Evolutionary conservation across 2,888 invertebrate species (phyloP), one percentile per base, ranked within the genome.

Genomic region (Smittia sp.): DNA sequence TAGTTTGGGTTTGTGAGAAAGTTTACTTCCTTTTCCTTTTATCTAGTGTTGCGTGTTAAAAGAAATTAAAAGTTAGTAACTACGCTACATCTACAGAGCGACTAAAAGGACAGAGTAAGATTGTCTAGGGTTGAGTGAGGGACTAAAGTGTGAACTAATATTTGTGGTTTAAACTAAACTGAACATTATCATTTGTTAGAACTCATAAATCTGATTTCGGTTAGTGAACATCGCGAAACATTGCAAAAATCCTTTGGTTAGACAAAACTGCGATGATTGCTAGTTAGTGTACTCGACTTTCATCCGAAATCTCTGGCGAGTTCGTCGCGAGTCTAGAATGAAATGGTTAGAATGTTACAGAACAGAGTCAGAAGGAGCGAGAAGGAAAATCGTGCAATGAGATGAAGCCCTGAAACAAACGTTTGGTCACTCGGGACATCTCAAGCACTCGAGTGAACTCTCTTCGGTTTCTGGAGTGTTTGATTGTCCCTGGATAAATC

Each of bases 1-100:
- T 27, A 32, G 15, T 9, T 27, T 62, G 20, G 6, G 32, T 24
- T 27, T 67, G 39, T 65, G 63, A 3, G 11, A 67, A 18, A 67
- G 68, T 69, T 69, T 69, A 69, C 25, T 69, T 69, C 39, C 68
- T 46, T 69, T 69, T 69, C 25, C 52, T 69, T 22, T 67, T 67
- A 13, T 67, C 67, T 67, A 69, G n/a, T 24, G 25, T 24, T 46
- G n/a, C 1, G 9, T 22, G 18, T 68, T 46, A 46, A 15, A 25
- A 24, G 15, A 52, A 69, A 68, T 68, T 18, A 15, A 46, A 52
- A 24, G 52, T 69, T 69, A 69, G 46, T 52, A 1, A 69, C 25
- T 65, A 27, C 1, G n/a, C 65, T 69, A 69, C 46, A 69, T 46
- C 46, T 46, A 46, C 15, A 46, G n/a, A n/a, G 38, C 25, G 62